A percentile compares a stretch with the other conserved stretches of the same genome.
These are phyloP conservation scores for Chlorospingus semifuscus DNA, from an alignment of 2,797 vertebrate genomes.

Conservation along the genomic window DNA sequence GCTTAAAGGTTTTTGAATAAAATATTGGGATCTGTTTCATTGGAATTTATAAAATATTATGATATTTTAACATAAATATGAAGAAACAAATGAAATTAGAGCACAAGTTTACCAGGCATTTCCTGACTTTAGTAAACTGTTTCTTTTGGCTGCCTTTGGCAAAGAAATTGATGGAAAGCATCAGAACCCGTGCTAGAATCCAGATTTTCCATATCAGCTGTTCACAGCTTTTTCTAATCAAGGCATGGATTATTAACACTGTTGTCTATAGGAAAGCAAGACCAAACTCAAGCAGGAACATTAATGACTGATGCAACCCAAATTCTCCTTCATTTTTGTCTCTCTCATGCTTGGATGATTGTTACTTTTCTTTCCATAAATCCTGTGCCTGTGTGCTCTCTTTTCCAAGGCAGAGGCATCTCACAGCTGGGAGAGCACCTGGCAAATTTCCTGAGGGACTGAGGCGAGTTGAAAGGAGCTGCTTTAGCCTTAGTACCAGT, in stretches of 20 bases:
- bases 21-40: not conserved
- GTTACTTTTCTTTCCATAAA: not conserved
- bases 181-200: not conserved
- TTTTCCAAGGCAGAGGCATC: not conserved
- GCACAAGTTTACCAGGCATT: not conserved
- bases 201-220: not conserved
- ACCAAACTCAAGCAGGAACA: not conserved
- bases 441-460: not conserved
- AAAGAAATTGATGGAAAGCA: not conserved
- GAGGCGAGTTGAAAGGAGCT: accelerated
- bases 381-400: not conserved
- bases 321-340: not conserved
- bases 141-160: not conserved
- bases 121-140: not conserved
- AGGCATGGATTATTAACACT: not conserved
- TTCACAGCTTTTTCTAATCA: not conserved
- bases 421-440: not conserved
- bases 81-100: not conserved
- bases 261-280: not conserved
- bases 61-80: not conserved
- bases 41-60: not conserved
- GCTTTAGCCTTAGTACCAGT: not conserved
- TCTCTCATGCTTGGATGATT: not conserved
- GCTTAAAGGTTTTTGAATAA: not conserved
- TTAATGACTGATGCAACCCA: not conserved